Conservation (phyloP, 2,888 invertebrate genomes). For the Argynnis bischoffii region DNA sequence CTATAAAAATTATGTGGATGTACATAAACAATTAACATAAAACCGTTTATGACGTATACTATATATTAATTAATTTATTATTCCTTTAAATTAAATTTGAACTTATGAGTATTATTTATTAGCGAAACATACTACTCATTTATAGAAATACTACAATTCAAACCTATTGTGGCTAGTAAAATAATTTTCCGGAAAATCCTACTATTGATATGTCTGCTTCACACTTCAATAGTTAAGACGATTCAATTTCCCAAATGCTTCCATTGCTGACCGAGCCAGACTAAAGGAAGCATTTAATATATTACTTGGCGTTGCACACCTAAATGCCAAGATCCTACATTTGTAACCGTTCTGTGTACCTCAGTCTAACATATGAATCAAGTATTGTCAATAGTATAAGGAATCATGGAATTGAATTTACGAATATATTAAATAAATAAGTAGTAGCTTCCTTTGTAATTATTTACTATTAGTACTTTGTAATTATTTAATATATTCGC, state of each 20-base stretch:
- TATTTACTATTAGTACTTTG: too few species aligned
- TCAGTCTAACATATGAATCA: background rate
- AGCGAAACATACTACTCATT: too few species aligned
- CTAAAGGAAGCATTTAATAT: conserved; percentile 3
- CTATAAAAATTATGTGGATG: background rate
- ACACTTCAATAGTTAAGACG: background rate
- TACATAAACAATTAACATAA: too few species aligned
- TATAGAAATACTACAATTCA: too few species aligned
- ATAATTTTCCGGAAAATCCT: background rate
- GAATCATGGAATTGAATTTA: background rate
- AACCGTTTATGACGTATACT: too few species aligned
- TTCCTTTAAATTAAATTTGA: too few species aligned
- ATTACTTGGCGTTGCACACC: background rate
- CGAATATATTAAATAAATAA: background rate
- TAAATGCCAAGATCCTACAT: background rate
- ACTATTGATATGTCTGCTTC: background rate
- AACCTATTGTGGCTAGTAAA: background rate
- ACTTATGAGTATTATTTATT: too few species aligned
- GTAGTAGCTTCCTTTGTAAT: too few species aligned
- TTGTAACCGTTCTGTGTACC: background rate
- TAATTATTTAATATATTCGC: too few species aligned
- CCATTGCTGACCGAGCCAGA: background rate
- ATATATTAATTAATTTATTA: too few species aligned
- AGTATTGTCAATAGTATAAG: background rate
- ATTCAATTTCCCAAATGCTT: conserved; percentile 2